Conservation (phyloP, 2,113 vertebrate genomes). For the Antechinus flavipes region DNA sequence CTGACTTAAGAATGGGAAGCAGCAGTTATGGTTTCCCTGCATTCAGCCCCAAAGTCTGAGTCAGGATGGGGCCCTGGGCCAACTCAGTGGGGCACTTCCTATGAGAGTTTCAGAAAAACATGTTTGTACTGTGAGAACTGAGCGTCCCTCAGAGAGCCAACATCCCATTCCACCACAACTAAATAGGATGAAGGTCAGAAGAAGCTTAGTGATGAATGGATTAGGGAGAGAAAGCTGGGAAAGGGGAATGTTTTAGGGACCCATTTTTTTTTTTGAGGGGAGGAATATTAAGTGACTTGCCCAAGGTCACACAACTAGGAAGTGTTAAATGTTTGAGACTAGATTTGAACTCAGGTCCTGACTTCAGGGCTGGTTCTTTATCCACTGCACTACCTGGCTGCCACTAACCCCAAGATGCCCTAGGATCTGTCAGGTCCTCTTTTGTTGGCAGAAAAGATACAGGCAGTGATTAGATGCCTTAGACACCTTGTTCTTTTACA, state of each 20-base stretch:
- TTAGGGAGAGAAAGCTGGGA: fast-evolving
- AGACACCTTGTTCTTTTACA: not conserved
- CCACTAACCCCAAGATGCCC: not conserved
- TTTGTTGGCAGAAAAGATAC: not conserved
- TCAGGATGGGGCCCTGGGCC: conserved; percentile 23
- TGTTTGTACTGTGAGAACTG: conserved; percentile 56
- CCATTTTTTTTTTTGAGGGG: not conserved
- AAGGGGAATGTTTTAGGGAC: not conserved
- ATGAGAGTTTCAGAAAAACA: conserved; percentile 31
- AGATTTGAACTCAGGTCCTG: too few species aligned
- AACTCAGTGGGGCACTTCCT: conserved; percentile 71
- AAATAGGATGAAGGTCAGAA: not conserved
- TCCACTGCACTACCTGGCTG: too few species aligned
- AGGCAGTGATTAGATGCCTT: not conserved
- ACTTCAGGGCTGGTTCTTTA: too few species aligned
- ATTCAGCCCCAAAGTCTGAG: conserved; percentile 48
- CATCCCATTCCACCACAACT: not conserved
- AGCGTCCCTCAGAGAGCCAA: not conserved
- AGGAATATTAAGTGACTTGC: too few species aligned
- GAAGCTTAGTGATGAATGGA: not conserved
- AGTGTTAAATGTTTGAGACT: too few species aligned
- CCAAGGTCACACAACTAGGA: too few species aligned
- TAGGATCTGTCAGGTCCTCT: not conserved
- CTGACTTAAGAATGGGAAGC: not conserved
- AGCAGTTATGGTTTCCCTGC: not conserved